Base-by-base conservation (phyloP, 2,113 vertebrate species). In the human region DNA sequence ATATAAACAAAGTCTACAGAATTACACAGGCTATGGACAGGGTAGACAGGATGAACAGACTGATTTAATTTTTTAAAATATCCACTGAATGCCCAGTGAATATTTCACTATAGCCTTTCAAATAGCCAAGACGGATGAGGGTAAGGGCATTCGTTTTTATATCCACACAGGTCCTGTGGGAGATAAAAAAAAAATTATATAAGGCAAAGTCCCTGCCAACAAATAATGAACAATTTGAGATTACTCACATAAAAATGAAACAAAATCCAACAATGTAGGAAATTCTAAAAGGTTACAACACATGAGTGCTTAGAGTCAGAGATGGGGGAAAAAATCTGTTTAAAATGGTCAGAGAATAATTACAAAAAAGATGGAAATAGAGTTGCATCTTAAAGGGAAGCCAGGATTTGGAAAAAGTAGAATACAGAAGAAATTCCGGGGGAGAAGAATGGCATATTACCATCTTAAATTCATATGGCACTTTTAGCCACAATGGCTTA, bases 61-160 rank as follows among this genome's bases (percentile, higher is more conserved):
- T 68, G 13, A 50, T 45, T 85, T 78, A 43, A 96, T 82, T 92
- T 85, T 43, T 64, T 27, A 84, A 97, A 97, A 94, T 93, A 97
- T 94, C 73, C 83, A 96, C 91, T 93, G 45, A 95, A 38, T 50
- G 43, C 18, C n/a, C 76, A 90, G 94, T 85, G 78, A 96, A 82
- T 86, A 97, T 96, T 97, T 97, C 59, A 95, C 57, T 88, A 45
- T 30, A 89, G 85, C 45, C 81, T 96, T 96, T 93, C 88, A 94
- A 94, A 96, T 2, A 97, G 84, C 38, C 64, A 93, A 94, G 81
- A 96, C 27, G 66, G 92, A 93, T 75, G 88, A 94, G 87, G 64
- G n/a, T 61, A 92, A 13, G 13, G 43, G 38, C 61, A 81, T 93
- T 96, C 22, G 0, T 90, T 97, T 95, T 85, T 89, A 97, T 88